Conservation (phyloP, 2,888 invertebrate genomes). For the Stenchaetothrips biformis region DNA sequence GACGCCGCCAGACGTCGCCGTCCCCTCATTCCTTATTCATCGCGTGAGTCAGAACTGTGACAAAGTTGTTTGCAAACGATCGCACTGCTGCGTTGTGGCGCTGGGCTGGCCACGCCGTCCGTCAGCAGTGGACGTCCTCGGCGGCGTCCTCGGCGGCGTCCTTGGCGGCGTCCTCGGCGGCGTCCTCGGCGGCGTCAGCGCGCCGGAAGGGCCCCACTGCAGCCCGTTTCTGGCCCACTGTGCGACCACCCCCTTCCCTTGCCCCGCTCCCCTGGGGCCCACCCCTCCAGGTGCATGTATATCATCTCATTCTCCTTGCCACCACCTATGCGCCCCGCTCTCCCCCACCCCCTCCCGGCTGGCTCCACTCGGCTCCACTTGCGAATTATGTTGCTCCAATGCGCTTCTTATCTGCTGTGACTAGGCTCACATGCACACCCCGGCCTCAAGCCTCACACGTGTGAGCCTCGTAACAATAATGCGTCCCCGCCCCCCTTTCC, state of each 20-base stretch:
- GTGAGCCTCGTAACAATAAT: background rate
- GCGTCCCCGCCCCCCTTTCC: background rate
- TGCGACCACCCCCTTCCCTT: too few relatives aligned
- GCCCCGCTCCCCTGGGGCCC: too few relatives aligned
- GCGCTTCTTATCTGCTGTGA: background rate
- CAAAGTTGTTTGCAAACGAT: conserved; percentile 25
- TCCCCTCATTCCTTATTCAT: conserved; percentile 15
- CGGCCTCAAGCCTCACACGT: background rate
- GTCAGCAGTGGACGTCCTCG: background rate
- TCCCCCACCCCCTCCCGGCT: background rate
- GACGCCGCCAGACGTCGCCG: background rate
- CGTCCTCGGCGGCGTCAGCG: background rate
- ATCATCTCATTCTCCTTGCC: too few relatives aligned
- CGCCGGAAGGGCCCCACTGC: background rate
- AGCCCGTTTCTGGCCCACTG: background rate
- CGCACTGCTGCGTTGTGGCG: background rate
- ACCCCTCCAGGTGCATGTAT: too few relatives aligned
- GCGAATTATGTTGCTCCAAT: background rate
- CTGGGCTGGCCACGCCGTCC: background rate
- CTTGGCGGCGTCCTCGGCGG: background rate
- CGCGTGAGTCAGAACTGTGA: background rate
- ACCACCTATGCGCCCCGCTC: background rate
- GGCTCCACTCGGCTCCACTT: background rate
- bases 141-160: too few relatives aligned
- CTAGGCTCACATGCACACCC: background rate